phyloP scores from a whole-genome alignment of 2,888 invertebrate genomes.

The Amphipoea oculea region DNA sequence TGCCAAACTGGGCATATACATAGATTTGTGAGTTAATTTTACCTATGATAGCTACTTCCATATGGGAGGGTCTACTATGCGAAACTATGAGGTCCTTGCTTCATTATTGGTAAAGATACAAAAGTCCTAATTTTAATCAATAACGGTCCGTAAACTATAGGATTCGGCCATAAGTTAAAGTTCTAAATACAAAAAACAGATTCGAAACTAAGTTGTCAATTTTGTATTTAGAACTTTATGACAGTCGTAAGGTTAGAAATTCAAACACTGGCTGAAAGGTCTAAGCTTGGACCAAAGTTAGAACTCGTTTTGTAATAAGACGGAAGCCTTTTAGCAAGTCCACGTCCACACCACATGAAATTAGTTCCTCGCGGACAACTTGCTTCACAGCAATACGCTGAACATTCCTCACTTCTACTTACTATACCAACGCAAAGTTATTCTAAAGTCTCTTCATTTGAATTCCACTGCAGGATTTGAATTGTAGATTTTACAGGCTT shows the following conservation, averaged over 20 bases:
- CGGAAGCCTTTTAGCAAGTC: not conserved
- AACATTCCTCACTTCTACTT: conserved; percentile 23
- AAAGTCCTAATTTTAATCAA: no score
- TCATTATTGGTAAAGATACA: no score
- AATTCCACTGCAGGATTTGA: conserved; percentile 86
- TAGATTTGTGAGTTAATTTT: no score
- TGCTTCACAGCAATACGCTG: conserved; percentile 5
- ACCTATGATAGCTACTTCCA: no score
- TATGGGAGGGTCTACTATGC: no score
- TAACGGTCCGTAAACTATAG: no score
- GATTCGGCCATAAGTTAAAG: no score
- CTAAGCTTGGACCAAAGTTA: not conserved
- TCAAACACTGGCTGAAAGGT: not conserved
- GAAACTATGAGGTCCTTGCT: no score
- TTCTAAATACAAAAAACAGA: no score
- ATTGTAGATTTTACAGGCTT: conserved; percentile 88
- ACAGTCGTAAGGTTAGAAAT: not conserved
- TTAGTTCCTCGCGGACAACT: conserved; percentile 2
- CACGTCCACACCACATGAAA: not conserved
- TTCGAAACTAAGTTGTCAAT: no score
- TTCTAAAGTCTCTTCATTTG: conserved; percentile 74
- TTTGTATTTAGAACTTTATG: not conserved
- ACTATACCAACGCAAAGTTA: conserved; percentile 35
- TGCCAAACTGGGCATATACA: no score
- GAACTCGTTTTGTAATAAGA: not conserved